A percentile compares a stretch with the other conserved stretches of the same genome.
Conservation (phyloP, 30 jellyfish, hydroid and myxozoan genomes). For the Aurelia sp. region DNA sequence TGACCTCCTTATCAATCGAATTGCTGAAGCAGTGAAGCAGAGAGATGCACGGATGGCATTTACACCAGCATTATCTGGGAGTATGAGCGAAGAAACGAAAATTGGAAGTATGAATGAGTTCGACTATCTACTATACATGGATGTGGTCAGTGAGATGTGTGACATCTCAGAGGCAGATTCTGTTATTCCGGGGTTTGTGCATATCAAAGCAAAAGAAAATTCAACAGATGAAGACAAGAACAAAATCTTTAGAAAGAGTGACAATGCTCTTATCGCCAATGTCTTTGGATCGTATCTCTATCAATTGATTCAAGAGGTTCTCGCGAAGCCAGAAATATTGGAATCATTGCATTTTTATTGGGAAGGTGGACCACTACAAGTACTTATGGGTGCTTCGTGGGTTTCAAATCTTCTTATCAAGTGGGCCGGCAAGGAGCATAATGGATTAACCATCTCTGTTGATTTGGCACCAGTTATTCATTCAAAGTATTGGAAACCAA, state of each 20-base stretch:
- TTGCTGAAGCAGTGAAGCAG: constrained; percentile 6
- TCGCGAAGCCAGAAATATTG: constrained; percentile 1
- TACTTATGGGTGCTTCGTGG: neutral
- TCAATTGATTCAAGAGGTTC: constrained; percentile 7
- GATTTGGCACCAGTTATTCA: constrained; percentile 24
- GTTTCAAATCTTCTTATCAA: constrained; percentile 1
- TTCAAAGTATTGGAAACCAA: constrained; percentile 4
- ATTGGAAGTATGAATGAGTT: constrained; percentile 11
- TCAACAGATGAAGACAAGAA: neutral
- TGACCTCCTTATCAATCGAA: constrained; percentile 7
- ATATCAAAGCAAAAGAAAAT: neutral
- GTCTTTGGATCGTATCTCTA: constrained; percentile 11
- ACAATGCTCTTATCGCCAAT: constrained; percentile 20
- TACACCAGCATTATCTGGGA: constrained; percentile 19
- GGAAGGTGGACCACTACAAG: neutral
- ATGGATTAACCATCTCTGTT: constrained; percentile 9
- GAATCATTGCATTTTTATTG: constrained; percentile 8
- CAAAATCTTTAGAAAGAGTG: constrained; percentile 10
- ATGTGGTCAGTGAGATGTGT: constrained; percentile 20
- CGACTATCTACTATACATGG: constrained; percentile 29
- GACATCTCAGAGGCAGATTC: neutral
- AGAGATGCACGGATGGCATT: constrained; percentile 16
- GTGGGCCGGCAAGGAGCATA: constrained; percentile 9
- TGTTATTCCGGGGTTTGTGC: constrained; percentile 28
- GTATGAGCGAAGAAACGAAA: constrained; percentile 36